These are phyloP conservation scores for Euphysa ruthae DNA, from an alignment of 30 jellyfish, hydroid and myxozoan genomes.

Conservation along the genomic window DNA sequence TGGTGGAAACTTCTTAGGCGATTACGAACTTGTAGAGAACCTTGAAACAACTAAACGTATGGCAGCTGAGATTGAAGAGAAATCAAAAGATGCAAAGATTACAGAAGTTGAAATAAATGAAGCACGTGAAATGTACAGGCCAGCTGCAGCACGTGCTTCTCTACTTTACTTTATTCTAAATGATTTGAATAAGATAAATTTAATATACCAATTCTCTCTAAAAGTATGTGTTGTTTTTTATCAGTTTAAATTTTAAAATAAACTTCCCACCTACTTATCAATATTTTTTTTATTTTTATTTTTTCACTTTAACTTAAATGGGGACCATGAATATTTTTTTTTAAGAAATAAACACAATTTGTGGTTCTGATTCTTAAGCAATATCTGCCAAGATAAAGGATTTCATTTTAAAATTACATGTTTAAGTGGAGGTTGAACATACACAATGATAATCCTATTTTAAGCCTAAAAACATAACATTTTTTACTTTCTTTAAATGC, in stretches of 20 bases:
- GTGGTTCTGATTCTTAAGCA: too few relatives aligned
- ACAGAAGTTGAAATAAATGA: constrained; percentile 89
- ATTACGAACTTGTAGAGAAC: constrained; percentile 90
- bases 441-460: too few relatives aligned
- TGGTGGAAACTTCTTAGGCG: constrained; percentile 97
- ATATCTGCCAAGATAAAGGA: too few relatives aligned
- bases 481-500: too few relatives aligned
- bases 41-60: constrained; percentile 95
- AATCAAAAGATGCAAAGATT: constrained; percentile 88
- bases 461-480: too few relatives aligned
- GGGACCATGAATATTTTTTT: too few relatives aligned
- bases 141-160: constrained; percentile 99
- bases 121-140: constrained; percentile 97
- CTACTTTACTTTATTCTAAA: constrained; percentile 81
- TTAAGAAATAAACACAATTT: too few relatives aligned
- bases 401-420: too few relatives aligned
- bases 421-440: too few relatives aligned
- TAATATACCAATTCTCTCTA: constrained; percentile 88
- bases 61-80: constrained; percentile 98
- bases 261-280: too few relatives aligned
- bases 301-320: too few relatives aligned
- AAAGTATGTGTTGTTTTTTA: constrained; percentile 42
- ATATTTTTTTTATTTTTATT: too few relatives aligned
- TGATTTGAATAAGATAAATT: constrained; percentile 87
- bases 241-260: not conserved